These are phyloP conservation scores for Hippocampus barbouri DNA, from an alignment of 2,113 vertebrate species.

Conservation along the genomic window DNA sequence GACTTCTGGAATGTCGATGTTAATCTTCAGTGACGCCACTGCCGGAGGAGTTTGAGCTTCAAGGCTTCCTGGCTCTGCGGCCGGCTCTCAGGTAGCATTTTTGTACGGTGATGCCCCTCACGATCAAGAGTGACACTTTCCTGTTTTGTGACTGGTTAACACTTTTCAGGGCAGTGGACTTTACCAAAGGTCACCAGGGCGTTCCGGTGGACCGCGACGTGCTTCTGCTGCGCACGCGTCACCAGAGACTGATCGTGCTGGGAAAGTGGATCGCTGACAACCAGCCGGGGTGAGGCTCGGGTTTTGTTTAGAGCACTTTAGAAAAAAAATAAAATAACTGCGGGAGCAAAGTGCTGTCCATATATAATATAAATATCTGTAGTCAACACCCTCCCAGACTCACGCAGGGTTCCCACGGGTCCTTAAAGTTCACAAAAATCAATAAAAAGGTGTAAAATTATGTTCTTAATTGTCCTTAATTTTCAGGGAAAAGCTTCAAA, in stretches of 20 bases:
- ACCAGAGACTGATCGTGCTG: conserved; percentile 84
- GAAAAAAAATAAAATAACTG: too few relatives aligned
- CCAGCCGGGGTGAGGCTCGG: conserved; percentile 80
- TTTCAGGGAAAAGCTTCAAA: too few relatives aligned
- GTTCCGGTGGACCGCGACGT: conserved; percentile 86
- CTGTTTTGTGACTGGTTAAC: background rate
- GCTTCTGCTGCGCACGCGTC: conserved; percentile 80
- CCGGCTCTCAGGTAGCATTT: conserved; percentile 83
- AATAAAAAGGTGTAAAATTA: too few relatives aligned
- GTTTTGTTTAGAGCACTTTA: too few relatives aligned
- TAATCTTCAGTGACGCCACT: conserved; percentile 81
- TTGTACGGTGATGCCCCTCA: background rate
- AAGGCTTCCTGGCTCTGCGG: conserved; percentile 94
- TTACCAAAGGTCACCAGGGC: conserved; percentile 95
- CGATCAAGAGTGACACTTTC: too few relatives aligned
- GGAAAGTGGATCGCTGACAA: conserved; percentile 95
- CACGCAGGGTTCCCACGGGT: too few relatives aligned
- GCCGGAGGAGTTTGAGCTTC: conserved; percentile 97
- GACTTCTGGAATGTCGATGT: conserved; percentile 23
- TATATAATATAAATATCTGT: too few relatives aligned
- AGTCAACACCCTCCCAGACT: too few relatives aligned
- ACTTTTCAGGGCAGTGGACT: conserved; percentile 87
- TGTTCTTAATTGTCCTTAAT: too few relatives aligned
- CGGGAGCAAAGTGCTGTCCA: too few relatives aligned
- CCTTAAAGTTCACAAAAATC: too few relatives aligned